These are phyloP conservation scores for Harpalus rufipes DNA, from an alignment of 2,888 invertebrate species.

Conservation along the genomic window DNA sequence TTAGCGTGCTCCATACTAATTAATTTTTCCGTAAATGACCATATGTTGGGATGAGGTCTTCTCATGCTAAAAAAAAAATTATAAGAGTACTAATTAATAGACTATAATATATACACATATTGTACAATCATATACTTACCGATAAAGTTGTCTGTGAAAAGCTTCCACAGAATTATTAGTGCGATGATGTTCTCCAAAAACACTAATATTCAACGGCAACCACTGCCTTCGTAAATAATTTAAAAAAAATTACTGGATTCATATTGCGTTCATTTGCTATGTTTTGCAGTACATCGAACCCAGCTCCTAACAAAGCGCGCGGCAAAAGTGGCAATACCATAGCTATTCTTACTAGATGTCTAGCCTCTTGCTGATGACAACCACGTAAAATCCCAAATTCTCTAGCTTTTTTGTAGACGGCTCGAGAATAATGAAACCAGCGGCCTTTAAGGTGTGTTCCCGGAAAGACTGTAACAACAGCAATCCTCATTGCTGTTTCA, in stretches of 20 bases:
- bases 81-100: no score
- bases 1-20: neutral
- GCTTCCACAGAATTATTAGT: constrained; percentile 49
- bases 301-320: neutral
- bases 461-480: neutral
- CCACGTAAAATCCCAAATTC: neutral
- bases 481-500: constrained; percentile 29
- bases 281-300: neutral
- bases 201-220: neutral
- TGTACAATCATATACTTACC: constrained; percentile 26
- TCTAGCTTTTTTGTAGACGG: constrained; percentile 7
- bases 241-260: neutral
- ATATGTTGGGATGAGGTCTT: constrained; percentile 35
- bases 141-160: constrained; percentile 27
- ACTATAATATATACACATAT: neutral
- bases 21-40: constrained; percentile 19
- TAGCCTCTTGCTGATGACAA: neutral
- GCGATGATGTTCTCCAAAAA: constrained; percentile 12
- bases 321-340: constrained; percentile 38
- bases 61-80: neutral
- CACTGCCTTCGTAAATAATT: constrained; percentile 39
- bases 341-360: neutral
- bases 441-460: neutral
- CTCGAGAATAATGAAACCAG: constrained; percentile 32
- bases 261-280: neutral